Evolutionary conservation across 1,140 invertebrate genomes (phyloP).

Genomic region (Lerema accius): DNA sequence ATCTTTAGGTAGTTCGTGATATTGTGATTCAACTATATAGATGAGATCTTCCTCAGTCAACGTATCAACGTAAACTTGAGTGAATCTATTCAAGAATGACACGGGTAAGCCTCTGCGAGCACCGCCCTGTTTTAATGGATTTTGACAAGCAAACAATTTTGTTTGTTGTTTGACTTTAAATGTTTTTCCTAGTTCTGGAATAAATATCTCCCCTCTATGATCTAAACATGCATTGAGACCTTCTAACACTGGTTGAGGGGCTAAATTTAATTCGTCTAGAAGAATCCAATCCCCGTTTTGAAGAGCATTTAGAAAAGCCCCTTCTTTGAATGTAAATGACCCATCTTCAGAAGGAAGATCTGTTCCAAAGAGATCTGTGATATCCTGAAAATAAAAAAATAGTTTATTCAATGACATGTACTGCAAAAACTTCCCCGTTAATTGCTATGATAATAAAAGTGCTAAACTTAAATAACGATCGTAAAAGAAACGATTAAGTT

Average conservation of each 20-base stretch:
- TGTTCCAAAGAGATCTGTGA: conserved; percentile 98
- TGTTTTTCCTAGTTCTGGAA: conserved; percentile 95
- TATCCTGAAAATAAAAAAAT: conserved; percentile 89
- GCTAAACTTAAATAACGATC: no score
- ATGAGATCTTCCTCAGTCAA: conserved; percentile 90
- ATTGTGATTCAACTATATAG: conserved; percentile 84
- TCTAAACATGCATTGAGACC: conserved; percentile 99
- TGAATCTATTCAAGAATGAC: conserved; percentile 99
- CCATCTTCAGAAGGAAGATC: conserved; percentile 98
- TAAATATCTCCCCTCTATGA: conserved; percentile 97
- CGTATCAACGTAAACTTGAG: conserved; percentile 95
- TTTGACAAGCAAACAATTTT: conserved; percentile 98
- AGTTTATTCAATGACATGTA: no score
- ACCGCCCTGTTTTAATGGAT: conserved; percentile 98
- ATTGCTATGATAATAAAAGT: no score
- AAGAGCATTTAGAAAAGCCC: conserved; percentile 96
- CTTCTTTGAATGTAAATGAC: conserved; percentile 97
- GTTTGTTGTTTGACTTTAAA: conserved; percentile 92
- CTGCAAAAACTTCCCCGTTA: no score
- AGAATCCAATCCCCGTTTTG: conserved; percentile 98
- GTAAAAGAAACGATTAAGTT: no score
- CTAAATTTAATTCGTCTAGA: conserved; percentile 99
- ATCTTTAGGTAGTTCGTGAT: conserved; percentile 79
- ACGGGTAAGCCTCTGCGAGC: conserved; percentile 97
- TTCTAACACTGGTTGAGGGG: conserved; percentile 98